Conservation (phyloP, 2,888 invertebrate species). For the Baccha elongata region DNA sequence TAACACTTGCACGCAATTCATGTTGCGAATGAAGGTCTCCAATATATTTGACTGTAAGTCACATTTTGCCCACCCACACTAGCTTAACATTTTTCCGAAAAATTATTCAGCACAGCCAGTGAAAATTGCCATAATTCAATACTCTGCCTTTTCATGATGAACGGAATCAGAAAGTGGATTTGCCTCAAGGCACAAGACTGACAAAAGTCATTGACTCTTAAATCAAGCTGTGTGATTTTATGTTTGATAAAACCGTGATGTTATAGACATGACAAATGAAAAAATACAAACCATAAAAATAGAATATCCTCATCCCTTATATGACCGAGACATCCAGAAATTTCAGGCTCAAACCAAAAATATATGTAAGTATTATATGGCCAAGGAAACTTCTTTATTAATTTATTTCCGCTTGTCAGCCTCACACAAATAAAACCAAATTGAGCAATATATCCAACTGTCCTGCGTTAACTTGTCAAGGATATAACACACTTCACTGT, state of each 20-base stretch:
- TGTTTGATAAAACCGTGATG: conserved; percentile 10
- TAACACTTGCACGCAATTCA: conserved; percentile 7
- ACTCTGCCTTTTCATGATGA: not conserved
- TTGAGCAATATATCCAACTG: conserved; percentile 48
- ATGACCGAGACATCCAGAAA: not conserved
- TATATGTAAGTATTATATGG: conserved; percentile 21
- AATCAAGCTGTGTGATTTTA: not conserved
- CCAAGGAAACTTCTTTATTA: conserved; percentile 31
- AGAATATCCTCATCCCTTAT: not conserved
- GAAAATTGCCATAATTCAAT: conserved; percentile 15
- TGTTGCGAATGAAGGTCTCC: not conserved
- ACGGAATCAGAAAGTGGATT: conserved; percentile 21
- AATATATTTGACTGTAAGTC: conserved; percentile 5
- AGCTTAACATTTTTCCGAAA: not conserved
- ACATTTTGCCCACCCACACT: not conserved
- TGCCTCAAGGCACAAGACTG: not conserved
- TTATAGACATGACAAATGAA: conserved; percentile 13
- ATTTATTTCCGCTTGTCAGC: conserved; percentile 41
- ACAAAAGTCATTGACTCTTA: conserved; percentile 7
- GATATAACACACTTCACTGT: conserved; percentile 18
- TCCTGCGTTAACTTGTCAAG: conserved; percentile 45
- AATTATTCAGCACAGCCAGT: not conserved
- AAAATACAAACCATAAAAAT: conserved; percentile 7
- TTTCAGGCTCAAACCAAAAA: not conserved
- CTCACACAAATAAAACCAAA: conserved; percentile 52